phyloP scores from a whole-genome alignment of 2,888 invertebrate genomes.

The Andrena bicolor region DNA sequence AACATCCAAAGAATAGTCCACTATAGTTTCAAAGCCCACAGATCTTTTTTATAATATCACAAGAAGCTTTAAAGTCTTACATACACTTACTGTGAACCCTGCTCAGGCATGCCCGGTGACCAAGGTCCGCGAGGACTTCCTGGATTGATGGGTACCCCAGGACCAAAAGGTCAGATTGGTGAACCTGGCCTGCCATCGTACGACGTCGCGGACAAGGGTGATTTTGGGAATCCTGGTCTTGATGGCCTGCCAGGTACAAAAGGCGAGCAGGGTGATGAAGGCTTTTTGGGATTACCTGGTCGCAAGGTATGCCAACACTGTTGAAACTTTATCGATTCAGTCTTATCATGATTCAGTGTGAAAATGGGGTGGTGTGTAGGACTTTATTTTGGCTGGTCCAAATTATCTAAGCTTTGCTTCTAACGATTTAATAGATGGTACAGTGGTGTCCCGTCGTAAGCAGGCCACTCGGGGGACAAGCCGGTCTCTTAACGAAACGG shows the following conservation, averaged over 20 bases:
- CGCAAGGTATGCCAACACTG: slow-evolving; percentile 74
- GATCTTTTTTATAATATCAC: too few relatives aligned
- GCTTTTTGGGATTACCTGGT: slow-evolving; percentile 82
- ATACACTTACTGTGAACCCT: not conserved
- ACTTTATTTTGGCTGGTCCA: too few relatives aligned
- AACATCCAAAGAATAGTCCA: too few relatives aligned
- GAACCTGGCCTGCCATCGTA: slow-evolving; percentile 84
- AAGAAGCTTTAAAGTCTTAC: not conserved
- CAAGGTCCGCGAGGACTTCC: slow-evolving; percentile 81
- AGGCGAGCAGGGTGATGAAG: slow-evolving; percentile 87
- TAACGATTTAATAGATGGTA: too few relatives aligned
- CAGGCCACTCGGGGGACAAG: too few relatives aligned
- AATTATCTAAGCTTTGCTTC: too few relatives aligned
- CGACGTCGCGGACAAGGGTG: slow-evolving; percentile 85
- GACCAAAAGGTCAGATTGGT: slow-evolving; percentile 86
- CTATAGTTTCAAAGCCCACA: too few relatives aligned
- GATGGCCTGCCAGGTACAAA: slow-evolving; percentile 85
- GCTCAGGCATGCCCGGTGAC: slow-evolving; percentile 82
- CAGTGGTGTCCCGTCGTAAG: too few relatives aligned
- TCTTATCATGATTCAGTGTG: too few relatives aligned
- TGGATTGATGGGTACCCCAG: slow-evolving; percentile 88
- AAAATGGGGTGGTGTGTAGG: too few relatives aligned
- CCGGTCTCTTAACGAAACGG: too few relatives aligned
- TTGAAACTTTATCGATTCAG: not conserved
- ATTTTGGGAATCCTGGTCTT: slow-evolving; percentile 86